Conservation (phyloP, 1,140 invertebrate genomes). For the Trichoplusia ni region DNA sequence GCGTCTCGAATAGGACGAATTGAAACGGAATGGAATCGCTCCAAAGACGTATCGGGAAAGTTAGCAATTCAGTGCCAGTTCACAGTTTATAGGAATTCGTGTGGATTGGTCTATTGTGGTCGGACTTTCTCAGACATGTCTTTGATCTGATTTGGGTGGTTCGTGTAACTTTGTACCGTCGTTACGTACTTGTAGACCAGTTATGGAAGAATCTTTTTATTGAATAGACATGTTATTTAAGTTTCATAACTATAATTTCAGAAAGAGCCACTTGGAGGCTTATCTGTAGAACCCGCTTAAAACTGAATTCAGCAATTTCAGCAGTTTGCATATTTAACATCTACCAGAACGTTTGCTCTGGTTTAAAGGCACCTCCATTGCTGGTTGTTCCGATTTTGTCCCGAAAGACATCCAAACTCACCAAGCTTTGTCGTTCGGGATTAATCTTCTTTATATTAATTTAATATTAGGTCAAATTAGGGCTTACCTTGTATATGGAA, state of each 20-base stretch:
- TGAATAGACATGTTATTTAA: too few species aligned
- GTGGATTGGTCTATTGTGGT: constrained; percentile 14
- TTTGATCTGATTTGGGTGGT: neutral
- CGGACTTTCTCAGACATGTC: constrained; percentile 3
- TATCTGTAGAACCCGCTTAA: too few species aligned
- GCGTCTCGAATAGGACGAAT: constrained; percentile 14
- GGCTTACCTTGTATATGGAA: constrained; percentile 85
- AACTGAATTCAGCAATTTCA: too few species aligned
- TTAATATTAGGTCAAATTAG: neutral
- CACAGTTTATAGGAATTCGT: constrained; percentile 5
- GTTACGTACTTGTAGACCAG: too few species aligned
- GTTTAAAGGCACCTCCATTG: too few species aligned
- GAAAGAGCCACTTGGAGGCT: too few species aligned
- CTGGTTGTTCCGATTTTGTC: too few species aligned
- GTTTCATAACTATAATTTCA: too few species aligned
- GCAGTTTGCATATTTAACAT: too few species aligned
- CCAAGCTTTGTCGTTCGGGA: neutral
- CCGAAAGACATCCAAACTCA: neutral
- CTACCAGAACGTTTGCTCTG: too few species aligned
- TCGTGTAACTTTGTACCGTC: neutral
- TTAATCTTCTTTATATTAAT: neutral
- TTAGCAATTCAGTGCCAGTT: constrained; percentile 20
- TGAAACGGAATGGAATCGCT: constrained; percentile 33
- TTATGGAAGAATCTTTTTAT: too few species aligned
- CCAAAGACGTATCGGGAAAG: constrained; percentile 25